Base-by-base conservation (phyloP, 2,888 invertebrate genomes). In the Lycaena phlaeas region DNA sequence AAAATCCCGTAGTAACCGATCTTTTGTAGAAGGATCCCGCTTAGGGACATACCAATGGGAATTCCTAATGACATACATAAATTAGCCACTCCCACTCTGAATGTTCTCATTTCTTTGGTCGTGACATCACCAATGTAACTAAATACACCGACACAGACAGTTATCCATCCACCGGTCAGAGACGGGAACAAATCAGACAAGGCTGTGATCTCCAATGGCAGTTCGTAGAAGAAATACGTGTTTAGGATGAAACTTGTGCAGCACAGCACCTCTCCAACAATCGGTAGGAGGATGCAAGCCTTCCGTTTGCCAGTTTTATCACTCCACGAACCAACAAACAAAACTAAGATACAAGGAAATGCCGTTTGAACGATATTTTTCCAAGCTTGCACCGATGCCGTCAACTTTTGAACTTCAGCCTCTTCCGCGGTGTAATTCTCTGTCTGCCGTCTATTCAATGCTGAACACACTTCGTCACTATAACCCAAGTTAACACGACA, bases 401-500 rank as follows among this genome's bases (percentile, higher is more conserved):
- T 88, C 48, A 88, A 60, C 51, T 87, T 87, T 49, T 88, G 88
- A 0, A 90, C 89, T 48, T 88, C 86, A 4, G 86, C 77, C 56
- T 91, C 91, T 60, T 92, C 88, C 36, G 68, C 57, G 1, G 89
- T 89, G 59, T 88, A 90, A 57, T 90, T 90, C 36, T 87, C 88
- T 9, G 92, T 93, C 56, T 92, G 88, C 51, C 93, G 86, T 36
- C 87, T 86, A 11, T 92, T 90, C 27, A 94, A 68, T 1, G 93
- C 92, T 49, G 89, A 88, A 64, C 94, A 94, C 18, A 94, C 87
- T 59, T 88, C 87, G 44, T 89, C 88, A 17, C 90, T 86, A 53
- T 92, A 93, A 0, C 85, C 87, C 61, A 94, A 85, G 64, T 94
- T 94, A 14, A 94, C 94, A 41, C 93, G 81, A 64, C 94, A 94